Percentiles rank a stretch among this genome's conserved stretches.
Conservation (phyloP, 2,888 invertebrate genomes). For the Linnaemya vulpina region DNA sequence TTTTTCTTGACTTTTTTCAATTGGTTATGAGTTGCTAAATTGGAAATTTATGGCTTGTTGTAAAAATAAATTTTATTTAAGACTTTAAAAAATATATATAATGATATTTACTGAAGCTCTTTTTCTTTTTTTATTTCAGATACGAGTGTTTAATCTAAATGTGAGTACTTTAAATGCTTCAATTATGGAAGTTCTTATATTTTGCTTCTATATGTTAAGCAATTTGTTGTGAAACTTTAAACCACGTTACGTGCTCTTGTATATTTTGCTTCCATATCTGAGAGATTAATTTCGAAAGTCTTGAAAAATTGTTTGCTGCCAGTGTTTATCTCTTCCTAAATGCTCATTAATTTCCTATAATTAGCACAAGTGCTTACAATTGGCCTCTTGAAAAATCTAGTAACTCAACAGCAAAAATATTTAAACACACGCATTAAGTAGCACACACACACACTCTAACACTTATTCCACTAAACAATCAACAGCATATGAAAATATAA, state of each 20-base stretch:
- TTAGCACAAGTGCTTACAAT: not conserved
- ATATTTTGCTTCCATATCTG: not conserved
- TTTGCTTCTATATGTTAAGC: no score
- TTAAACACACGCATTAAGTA: not conserved
- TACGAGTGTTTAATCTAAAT: not conserved
- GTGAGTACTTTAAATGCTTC: not conserved
- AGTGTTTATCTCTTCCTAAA: not conserved
- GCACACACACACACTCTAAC: not conserved
- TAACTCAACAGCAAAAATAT: not conserved
- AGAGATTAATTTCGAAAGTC: not conserved
- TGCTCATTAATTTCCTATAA: not conserved
- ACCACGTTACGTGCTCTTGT: not conserved
- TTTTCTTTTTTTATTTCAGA: constrained; percentile 4
- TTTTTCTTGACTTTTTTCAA: no score
- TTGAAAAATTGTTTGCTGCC: not conserved
- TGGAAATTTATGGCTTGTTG: no score
- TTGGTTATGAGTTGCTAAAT: no score
- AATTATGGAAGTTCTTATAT: not conserved
- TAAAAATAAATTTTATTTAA: no score
- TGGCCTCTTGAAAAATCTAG: not conserved
- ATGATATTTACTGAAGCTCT: no score
- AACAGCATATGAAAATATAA: not conserved
- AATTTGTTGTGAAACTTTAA: no score
- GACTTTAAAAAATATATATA: no score
- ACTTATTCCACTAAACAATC: not conserved